A percentile compares a stretch with the other conserved stretches of the same genome.
Conservation (phyloP, 2,888 invertebrate genomes). For the Agriotes lineatus region DNA sequence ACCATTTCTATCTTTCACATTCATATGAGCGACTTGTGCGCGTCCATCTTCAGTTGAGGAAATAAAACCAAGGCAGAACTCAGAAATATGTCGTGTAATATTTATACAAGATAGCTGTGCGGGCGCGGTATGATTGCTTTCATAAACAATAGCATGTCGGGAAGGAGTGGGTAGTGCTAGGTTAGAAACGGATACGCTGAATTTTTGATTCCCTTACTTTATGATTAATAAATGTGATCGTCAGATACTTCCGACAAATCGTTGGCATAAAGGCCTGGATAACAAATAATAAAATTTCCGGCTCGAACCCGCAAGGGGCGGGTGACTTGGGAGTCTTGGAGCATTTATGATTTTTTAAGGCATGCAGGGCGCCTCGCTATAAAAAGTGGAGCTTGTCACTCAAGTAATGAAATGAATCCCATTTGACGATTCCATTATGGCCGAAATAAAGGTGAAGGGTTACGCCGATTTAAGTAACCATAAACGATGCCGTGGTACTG, state of each 20-base stretch:
- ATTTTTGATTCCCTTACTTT: slow-evolving; percentile 30
- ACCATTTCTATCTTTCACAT: not conserved
- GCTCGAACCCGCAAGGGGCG: not conserved
- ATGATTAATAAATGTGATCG: slow-evolving; percentile 24
- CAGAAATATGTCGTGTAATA: slow-evolving; percentile 25
- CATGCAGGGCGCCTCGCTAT: not conserved
- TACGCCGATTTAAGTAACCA: too few species aligned
- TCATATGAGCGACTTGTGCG: not conserved
- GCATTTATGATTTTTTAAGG: slow-evolving; percentile 7
- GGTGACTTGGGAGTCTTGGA: not conserved
- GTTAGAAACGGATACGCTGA: slow-evolving; percentile 7
- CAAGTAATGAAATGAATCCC: not conserved
- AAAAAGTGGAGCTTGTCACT: not conserved
- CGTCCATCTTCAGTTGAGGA: not conserved
- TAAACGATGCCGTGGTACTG: too few species aligned
- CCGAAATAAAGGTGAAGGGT: too few species aligned
- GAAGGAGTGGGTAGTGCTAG: not conserved
- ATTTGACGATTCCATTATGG: not conserved
- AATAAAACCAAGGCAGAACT: slow-evolving; percentile 8
- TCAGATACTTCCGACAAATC: slow-evolving; percentile 4
- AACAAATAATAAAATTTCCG: slow-evolving; percentile 17
- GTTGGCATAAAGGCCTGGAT: slow-evolving; percentile 1
- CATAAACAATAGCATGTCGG: slow-evolving; percentile 45
- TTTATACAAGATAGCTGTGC: slow-evolving; percentile 35
- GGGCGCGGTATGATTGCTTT: slow-evolving; percentile 46